Base-by-base conservation (phyloP, 2,888 invertebrate species). In the Drosophila peninsularis region DNA sequence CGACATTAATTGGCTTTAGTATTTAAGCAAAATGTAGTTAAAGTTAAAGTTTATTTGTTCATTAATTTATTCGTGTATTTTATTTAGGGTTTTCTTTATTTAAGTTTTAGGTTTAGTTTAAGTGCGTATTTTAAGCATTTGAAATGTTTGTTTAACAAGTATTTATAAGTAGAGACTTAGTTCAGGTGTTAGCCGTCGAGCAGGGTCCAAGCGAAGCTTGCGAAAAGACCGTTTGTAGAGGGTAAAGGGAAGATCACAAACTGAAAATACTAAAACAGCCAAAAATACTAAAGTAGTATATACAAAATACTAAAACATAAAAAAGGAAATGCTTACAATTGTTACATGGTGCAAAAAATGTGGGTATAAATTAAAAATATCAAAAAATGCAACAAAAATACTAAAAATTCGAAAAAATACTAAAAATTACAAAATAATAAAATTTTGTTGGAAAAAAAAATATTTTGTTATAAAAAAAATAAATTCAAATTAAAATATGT, bases 111-210 rank as follows among this genome's bases (percentile, higher is more conserved):
- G 9, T 50, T 50, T 62, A 30, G 19, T 44, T 74, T 66, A 71
- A 50, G 76, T 77, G 77, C 77, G 21, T 42, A 64, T 44, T 62
- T 71, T 53, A 64, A 75, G 80, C 75, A 75, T 63, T 79, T 74
- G 36, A 75, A 79, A 60, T 62, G 30, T 52, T 62, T 66, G 24
- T 77, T 77, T 70, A 75, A 69, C 50, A 67, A 77, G 49, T 72
- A 44, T 66, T 44, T 70, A 36, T 70, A 62, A 61, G 71, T 64
- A 55, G 47, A 70, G 60, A 69, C 42, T 41, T 60, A 53, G 55
- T 63, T 62, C 10, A 44, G 54, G 5, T 14, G 62, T 60, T 79
- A 79, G 75, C 80, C 80, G 75, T 55, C 45, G 13, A 37, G 42
- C 41, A 37, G 60, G 75, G 68, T 65, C 67, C 21, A 13, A 32